These are phyloP conservation scores for Potamarius usumacintae DNA, from an alignment of 2,113 vertebrate species.

Conservation along the genomic window DNA sequence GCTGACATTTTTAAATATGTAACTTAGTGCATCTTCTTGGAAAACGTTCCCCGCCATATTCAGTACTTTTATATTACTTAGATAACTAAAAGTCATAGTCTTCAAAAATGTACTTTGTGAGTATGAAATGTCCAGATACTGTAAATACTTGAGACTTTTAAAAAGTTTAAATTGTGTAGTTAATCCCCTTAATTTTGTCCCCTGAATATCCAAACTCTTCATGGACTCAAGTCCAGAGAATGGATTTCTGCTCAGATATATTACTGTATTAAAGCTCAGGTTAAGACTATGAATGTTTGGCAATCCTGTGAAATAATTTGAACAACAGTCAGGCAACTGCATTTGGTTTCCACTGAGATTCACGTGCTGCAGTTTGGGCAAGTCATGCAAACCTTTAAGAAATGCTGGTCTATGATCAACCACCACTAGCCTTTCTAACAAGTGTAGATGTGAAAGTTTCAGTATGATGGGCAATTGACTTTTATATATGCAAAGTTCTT, in stretches of 20 bases:
- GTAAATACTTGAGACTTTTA: constrained; percentile 63
- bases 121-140: constrained; percentile 77
- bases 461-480: constrained; percentile 51
- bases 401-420: constrained; percentile 53
- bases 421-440: constrained; percentile 69
- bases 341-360: constrained; percentile 73
- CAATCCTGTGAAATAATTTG: accelerated
- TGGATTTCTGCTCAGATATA: constrained; percentile 58
- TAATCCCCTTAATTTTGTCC: constrained; percentile 56
- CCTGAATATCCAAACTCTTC: constrained; percentile 69
- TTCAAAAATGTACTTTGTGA: constrained; percentile 61
- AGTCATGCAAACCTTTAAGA: accelerated
- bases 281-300: constrained; percentile 69
- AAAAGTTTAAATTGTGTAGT: constrained; percentile 64
- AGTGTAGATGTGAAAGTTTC: constrained; percentile 42
- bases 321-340: constrained; percentile 58
- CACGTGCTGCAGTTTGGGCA: constrained; percentile 63
- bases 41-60: constrained; percentile 77
- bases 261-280: constrained; percentile 71
- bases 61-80: constrained; percentile 67
- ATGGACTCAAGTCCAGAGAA: constrained; percentile 59
- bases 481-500: constrained; percentile 59
- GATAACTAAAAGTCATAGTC: constrained; percentile 64
- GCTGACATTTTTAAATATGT: constrained; percentile 66
- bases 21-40: constrained; percentile 55